Percentiles rank a stretch among this genome's conserved stretches.
Evolutionary conservation across 2,888 invertebrate genomes (phyloP).

Genomic region (Mesodorylaimus sp.): DNA sequence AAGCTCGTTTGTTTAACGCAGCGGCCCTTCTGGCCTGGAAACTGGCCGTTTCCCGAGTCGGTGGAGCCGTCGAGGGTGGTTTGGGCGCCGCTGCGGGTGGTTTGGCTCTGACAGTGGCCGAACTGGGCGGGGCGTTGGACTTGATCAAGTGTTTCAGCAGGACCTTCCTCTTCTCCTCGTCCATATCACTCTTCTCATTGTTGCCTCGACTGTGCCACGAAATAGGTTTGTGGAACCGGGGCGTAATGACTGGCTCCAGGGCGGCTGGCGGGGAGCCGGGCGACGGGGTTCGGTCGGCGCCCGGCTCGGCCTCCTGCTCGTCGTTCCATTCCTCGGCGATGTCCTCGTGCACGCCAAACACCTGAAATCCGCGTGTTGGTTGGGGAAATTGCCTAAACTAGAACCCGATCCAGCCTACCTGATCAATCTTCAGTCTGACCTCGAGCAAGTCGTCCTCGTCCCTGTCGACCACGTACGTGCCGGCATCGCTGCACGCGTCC

Average conservation of each 20-base stretch:
- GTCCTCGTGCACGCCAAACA: too few relatives aligned
- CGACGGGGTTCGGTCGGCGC: too few relatives aligned
- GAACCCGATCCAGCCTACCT: slow-evolving; percentile 21
- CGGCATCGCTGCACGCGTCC: slow-evolving; percentile 16
- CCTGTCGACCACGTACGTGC: slow-evolving; percentile 16
- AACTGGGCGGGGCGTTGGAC: neutral
- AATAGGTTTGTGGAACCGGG: too few relatives aligned
- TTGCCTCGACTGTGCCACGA: too few relatives aligned
- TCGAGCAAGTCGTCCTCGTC: slow-evolving; percentile 9
- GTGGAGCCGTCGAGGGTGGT: neutral
- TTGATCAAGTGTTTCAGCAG: neutral
- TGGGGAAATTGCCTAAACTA: too few relatives aligned
- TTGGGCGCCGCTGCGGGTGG: neutral
- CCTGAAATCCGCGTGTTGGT: too few relatives aligned
- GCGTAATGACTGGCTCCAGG: too few relatives aligned
- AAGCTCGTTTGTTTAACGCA: neutral
- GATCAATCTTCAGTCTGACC: slow-evolving; percentile 19
- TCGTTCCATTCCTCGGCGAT: too few relatives aligned
- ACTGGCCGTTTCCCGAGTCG: neutral
- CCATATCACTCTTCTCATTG: too few relatives aligned
- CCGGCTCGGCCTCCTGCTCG: too few relatives aligned
- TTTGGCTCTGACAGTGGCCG: neutral
- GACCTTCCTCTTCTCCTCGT: neutral
- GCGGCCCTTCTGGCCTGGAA: neutral
- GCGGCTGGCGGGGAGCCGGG: too few relatives aligned